A percentile compares a stretch with the other conserved stretches of the same genome.
These are phyloP conservation scores for Penaeus monodon DNA, from an alignment of 2,888 invertebrate species.

Conservation along the genomic window DNA sequence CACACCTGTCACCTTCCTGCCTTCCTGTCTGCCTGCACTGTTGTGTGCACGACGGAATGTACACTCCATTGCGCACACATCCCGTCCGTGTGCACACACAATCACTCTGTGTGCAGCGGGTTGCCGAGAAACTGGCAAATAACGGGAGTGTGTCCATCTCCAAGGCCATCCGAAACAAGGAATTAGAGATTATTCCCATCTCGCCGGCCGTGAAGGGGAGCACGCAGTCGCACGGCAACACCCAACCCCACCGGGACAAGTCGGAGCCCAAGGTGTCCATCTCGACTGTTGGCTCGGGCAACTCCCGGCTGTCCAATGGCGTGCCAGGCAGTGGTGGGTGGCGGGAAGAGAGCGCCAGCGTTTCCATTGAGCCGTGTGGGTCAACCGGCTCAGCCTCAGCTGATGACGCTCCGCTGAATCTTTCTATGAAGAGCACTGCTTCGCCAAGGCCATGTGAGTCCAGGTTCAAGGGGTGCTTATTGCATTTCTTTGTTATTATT, in stretches of 20 bases:
- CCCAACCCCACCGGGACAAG: constrained; percentile 48
- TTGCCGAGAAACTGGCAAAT: constrained; percentile 59
- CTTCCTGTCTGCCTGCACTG: constrained; percentile 64
- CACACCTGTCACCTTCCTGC: constrained; percentile 62
- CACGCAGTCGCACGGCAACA: constrained; percentile 29
- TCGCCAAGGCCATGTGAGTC: not conserved
- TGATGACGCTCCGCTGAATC: constrained; percentile 84
- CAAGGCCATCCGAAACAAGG: constrained; percentile 65
- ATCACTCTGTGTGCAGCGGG: constrained; percentile 56
- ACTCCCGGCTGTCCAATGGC: constrained; percentile 52
- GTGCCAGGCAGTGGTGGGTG: constrained; percentile 39
- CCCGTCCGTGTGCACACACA: constrained; percentile 33
- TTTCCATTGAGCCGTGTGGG: constrained; percentile 52
- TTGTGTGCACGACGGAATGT: constrained; percentile 62
- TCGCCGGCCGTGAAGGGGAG: constrained; percentile 55
- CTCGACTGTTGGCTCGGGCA: constrained; percentile 43
- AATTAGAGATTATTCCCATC: constrained; percentile 65
- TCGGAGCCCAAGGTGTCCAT: constrained; percentile 63
- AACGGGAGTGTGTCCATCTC: constrained; percentile 64
- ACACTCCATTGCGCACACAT: constrained; percentile 59
- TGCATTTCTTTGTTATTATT: too few relatives aligned
- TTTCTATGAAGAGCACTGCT: constrained; percentile 79
- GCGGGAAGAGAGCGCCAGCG: constrained; percentile 60
- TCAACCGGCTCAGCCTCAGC: constrained; percentile 68
- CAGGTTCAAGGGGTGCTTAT: not conserved